Evolutionary conservation across 2,797 vertebrate genomes (phyloP).

Genomic region (Ibycter americanus): DNA sequence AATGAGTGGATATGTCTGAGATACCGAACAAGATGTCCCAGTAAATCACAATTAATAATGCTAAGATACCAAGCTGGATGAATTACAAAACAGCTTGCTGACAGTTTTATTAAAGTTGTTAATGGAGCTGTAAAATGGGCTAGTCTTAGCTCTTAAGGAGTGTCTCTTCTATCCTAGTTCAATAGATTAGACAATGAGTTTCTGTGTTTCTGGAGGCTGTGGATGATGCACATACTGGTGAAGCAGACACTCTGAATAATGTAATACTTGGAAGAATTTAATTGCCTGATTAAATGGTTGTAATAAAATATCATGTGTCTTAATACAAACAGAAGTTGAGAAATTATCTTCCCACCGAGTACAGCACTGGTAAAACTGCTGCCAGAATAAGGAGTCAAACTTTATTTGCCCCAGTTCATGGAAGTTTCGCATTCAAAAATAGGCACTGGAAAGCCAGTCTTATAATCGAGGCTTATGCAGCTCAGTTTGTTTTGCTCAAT

Average conservation of each 20-base stretch:
- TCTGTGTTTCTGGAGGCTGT: slow-evolving; percentile 4
- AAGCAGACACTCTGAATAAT: slow-evolving; percentile 25
- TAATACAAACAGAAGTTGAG: slow-evolving; percentile 14
- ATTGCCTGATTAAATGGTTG: slow-evolving; percentile 37
- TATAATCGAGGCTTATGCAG: neutral
- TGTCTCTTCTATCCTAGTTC: neutral
- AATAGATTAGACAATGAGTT: neutral
- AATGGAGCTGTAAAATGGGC: slow-evolving; percentile 13
- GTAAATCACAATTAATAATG: slow-evolving; percentile 48
- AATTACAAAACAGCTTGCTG: neutral
- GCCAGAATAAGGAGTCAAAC: neutral
- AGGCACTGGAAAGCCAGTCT: neutral
- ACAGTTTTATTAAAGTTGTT: slow-evolving; percentile 28
- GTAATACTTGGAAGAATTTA: slow-evolving; percentile 26
- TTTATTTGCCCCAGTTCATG: neutral
- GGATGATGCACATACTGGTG: neutral
- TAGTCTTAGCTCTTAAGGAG: neutral
- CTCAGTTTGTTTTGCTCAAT: neutral
- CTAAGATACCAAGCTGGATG: neutral
- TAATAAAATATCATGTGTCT: slow-evolving; percentile 38
- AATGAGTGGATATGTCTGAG: neutral
- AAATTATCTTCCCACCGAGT: neutral
- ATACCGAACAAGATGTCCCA: neutral
- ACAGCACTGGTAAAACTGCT: neutral
- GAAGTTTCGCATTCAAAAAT: neutral